Evolutionary conservation across 2,888 invertebrate genomes (phyloP).

Genomic region (Siphlonurus alternatus): DNA sequence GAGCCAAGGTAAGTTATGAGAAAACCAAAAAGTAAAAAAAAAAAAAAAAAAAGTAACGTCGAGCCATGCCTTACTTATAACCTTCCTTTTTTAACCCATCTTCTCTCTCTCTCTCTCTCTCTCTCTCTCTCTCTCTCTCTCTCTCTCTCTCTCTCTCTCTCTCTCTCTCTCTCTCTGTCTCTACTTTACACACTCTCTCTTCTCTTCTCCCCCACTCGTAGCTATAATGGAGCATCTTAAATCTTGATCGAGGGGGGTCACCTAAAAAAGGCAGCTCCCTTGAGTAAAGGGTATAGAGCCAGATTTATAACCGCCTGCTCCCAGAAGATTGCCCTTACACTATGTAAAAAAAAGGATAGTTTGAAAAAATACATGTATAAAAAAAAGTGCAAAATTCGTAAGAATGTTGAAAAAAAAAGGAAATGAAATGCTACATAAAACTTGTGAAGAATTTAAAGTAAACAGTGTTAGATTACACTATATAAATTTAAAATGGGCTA

Average conservation of each 20-base stretch:
- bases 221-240: not conserved
- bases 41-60: no score
- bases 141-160: not conserved
- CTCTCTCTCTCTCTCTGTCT: not conserved
- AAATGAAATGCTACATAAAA: no score
- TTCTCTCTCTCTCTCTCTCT: not conserved
- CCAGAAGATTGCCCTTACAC: not conserved
- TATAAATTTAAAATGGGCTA: no score
- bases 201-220: not conserved
- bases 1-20: no score
- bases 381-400: no score
- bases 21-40: no score
- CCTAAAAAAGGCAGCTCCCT: not conserved
- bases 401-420: no score
- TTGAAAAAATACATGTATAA: no score
- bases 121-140: not conserved
- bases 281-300: not conserved
- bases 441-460: no score
- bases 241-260: not conserved
- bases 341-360: not conserved
- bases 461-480: no score
- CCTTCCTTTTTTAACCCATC: no score
- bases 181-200: not conserved
- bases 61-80: no score
- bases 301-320: not conserved